Percentiles rank a stretch among this genome's conserved stretches.
Conservation (phyloP, 1,140 invertebrate species). For the Cydia amplana region DNA sequence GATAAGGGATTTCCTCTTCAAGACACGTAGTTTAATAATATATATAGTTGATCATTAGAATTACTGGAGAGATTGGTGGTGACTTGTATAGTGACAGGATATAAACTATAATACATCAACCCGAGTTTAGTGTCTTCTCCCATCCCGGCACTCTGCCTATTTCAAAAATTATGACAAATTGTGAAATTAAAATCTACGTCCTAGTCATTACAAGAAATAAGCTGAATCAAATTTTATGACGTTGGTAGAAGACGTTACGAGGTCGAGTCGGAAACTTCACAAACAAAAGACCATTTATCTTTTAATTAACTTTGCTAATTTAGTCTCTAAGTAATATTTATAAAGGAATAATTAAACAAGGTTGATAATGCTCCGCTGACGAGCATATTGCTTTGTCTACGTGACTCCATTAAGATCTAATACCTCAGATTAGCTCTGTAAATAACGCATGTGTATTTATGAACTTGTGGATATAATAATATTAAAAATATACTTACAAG, state of each 20-base stretch:
- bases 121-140: too few species aligned
- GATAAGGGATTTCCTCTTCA: too few species aligned
- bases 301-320: slow-evolving; percentile 18
- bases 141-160: too few species aligned
- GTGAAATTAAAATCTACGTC: too few species aligned
- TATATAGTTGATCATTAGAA: too few species aligned
- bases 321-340: not conserved
- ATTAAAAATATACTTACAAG: too few species aligned
- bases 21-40: too few species aligned
- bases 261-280: slow-evolving; percentile 1
- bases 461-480: not conserved
- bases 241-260: not conserved
- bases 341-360: slow-evolving; percentile 14
- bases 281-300: slow-evolving; percentile 2
- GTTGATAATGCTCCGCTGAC: slow-evolving; percentile 1
- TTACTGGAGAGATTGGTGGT: too few species aligned
- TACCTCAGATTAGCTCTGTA: not conserved
- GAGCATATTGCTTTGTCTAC: slow-evolving; percentile 9
- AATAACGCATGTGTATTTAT: not conserved
- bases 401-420: not conserved
- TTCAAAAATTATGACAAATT: too few species aligned
- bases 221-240: not conserved
- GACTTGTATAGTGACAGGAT: too few species aligned
- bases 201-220: not conserved
- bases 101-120: too few species aligned